A percentile compares a stretch with the other conserved stretches of the same genome.
Evolutionary conservation across 1,140 invertebrate species (phyloP).

Genomic region (Drosophila watanabei): DNA sequence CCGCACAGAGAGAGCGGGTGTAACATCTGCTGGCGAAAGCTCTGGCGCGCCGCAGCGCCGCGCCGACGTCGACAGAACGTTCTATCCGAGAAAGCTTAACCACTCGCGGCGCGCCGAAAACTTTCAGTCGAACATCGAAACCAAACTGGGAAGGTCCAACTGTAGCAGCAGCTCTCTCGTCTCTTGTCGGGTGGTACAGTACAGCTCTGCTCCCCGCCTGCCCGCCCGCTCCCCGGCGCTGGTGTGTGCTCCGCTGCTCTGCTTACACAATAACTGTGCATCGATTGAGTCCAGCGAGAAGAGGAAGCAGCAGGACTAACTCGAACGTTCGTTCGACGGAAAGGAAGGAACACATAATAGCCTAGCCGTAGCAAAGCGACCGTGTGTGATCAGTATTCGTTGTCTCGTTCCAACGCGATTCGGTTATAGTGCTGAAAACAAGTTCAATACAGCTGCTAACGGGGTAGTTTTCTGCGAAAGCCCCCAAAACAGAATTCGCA

Average conservation of each 20-base stretch:
- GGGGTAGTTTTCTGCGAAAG: slow-evolving; percentile 79
- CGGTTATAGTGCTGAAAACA: slow-evolving; percentile 63
- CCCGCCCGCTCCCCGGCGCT: slow-evolving; percentile 72
- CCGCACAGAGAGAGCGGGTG: slow-evolving; percentile 13
- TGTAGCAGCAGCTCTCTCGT: slow-evolving; percentile 82
- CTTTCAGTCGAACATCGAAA: slow-evolving; percentile 85
- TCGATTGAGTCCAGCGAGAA: slow-evolving; percentile 73
- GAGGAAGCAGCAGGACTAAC: slow-evolving; percentile 79
- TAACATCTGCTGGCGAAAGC: slow-evolving; percentile 76
- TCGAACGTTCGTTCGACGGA: slow-evolving; percentile 45
- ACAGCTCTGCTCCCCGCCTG: slow-evolving; percentile 74
- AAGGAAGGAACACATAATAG: slow-evolving; percentile 24
- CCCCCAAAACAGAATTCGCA: slow-evolving; percentile 66
- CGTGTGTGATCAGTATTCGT: slow-evolving; percentile 76
- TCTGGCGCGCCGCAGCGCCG: slow-evolving; percentile 29
- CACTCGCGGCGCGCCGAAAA: slow-evolving; percentile 83
- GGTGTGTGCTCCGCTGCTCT: slow-evolving; percentile 68
- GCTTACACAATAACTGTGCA: slow-evolving; percentile 84
- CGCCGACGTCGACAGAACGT: slow-evolving; percentile 49
- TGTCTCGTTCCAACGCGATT: slow-evolving; percentile 52
- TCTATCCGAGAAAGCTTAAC: slow-evolving; percentile 80
- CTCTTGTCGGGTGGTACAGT: slow-evolving; percentile 81
- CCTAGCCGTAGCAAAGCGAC: slow-evolving; percentile 23
- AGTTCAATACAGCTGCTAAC: slow-evolving; percentile 61
- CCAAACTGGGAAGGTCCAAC: slow-evolving; percentile 84